Percentiles rank a stretch among this genome's conserved stretches.
Conservation (phyloP, 2,888 invertebrate species). For the Atrina japonica region DNA sequence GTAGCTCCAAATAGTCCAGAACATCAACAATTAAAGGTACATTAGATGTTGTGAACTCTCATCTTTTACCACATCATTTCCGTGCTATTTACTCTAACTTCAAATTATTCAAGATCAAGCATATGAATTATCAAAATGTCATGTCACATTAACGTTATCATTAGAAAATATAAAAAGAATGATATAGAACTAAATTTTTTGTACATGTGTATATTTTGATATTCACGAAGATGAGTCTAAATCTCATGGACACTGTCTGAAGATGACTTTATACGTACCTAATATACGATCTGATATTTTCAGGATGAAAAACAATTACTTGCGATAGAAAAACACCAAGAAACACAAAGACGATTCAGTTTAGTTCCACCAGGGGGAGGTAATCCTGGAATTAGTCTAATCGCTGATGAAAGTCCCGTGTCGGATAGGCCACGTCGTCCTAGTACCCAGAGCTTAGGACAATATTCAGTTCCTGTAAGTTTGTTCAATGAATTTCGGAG, state of each 20-base stretch:
- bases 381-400: slow-evolving; percentile 69
- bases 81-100: too few species aligned
- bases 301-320: slow-evolving; percentile 63
- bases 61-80: too few species aligned
- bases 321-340: slow-evolving; percentile 42
- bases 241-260: too few species aligned
- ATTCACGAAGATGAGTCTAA: too few species aligned
- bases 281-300: too few species aligned
- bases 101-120: too few species aligned
- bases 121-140: too few species aligned
- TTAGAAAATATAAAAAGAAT: too few species aligned
- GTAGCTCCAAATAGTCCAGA: slow-evolving; percentile 36
- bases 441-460: slow-evolving; percentile 79
- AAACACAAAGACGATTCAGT: slow-evolving; percentile 68
- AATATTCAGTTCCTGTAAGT: slow-evolving; percentile 75
- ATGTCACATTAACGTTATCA: too few species aligned
- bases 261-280: too few species aligned
- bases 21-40: slow-evolving; percentile 19
- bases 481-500: slow-evolving; percentile 51
- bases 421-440: slow-evolving; percentile 71
- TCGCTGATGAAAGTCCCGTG: slow-evolving; percentile 66
- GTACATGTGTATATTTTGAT: too few species aligned
- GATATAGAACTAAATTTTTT: too few species aligned
- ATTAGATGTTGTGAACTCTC: background rate
- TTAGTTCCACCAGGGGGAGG: slow-evolving; percentile 67